Base-by-base conservation (phyloP, 2,888 invertebrate genomes). In the Andrena marginata region DNA sequence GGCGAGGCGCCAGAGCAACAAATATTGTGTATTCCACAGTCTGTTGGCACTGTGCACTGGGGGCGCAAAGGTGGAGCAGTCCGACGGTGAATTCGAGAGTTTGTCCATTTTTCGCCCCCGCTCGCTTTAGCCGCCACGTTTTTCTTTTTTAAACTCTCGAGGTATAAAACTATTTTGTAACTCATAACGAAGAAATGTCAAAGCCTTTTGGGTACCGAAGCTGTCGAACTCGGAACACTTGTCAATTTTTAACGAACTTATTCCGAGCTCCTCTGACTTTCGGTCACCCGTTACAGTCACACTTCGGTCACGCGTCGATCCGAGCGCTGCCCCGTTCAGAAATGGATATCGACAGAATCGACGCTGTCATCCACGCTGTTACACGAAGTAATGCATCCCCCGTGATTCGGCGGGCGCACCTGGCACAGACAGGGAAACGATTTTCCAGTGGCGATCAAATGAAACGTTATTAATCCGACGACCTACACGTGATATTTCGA, bases 401-500 rank as follows among this genome's bases (percentile, higher is more conserved):
- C 13, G 16, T 29, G 65, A 77, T 62, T 80, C 71, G 80, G 77
- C 60, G 48, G n/a, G 54, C 42, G 10, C 65, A 71, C 26, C 80
- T 80, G 77, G 20, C 16, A 23, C 60, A 23, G 62, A 67, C 33
- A 60, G 26, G 20, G 33, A 67, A 77, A 80, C 70, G 70, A 80
- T 67, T 71, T 71, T 51, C 64, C 60, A 51, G 20, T 64, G 51
- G 33, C 70, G 60, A 49, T 70, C 33, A 42, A 60, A 20, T 23
- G 70, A 26, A 71, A 77, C 79, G 79, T 65, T 80, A 77, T 77
- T 80, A 80, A 80, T 80, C 54, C 77, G 70, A 16, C 13, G 68
- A 54, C 8, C 42, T 29, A 13, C n/a, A 13, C 33, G 54, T 35
- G 68, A 54, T 35, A 68, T 69, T 23, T 42, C n/a, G 4, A 48